Conservation (phyloP, 2,113 vertebrate genomes). For the Bungarus multicinctus region DNA sequence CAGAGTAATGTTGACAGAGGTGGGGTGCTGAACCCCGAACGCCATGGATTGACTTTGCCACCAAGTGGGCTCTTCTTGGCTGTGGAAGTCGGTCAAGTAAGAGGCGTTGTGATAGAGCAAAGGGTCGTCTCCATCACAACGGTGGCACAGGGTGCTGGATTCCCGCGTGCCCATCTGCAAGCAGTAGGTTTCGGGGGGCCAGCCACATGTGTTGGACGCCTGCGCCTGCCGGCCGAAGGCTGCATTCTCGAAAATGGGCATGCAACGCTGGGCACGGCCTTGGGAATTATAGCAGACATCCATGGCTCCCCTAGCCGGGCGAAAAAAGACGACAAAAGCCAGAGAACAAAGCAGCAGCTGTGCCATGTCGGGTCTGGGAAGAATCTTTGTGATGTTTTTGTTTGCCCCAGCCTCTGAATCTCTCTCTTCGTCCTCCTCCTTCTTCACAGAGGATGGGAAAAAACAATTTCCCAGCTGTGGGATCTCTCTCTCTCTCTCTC, state of each 20-base stretch:
- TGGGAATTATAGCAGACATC: conserved; percentile 76
- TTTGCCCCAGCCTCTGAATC: not conserved
- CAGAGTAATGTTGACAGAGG: conserved; percentile 86
- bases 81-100: conserved; percentile 91
- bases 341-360: conserved; percentile 45
- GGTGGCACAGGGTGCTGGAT: conserved; percentile 75
- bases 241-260: conserved; percentile 88
- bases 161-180: conserved; percentile 79
- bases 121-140: conserved; percentile 74
- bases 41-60: conserved; percentile 98
- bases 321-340: conserved; percentile 42
- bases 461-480: not conserved
- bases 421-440: conserved; percentile 6
- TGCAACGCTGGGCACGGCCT: conserved; percentile 76
- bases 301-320: conserved; percentile 55
- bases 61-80: conserved; percentile 88
- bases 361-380: conserved; percentile 58
- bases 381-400: conserved; percentile 5
- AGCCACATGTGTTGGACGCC: conserved; percentile 83
- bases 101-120: conserved; percentile 75
- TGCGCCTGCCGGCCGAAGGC: conserved; percentile 77
- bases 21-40: conserved; percentile 85
- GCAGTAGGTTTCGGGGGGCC: conserved; percentile 86
- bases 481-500: conserved; percentile 55
- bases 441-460: conserved; percentile 5